Evolutionary conservation across 2,113 vertebrate species (phyloP), one percentile per base, ranked within the genome.

Genomic region (Xenopus borealis): DNA sequence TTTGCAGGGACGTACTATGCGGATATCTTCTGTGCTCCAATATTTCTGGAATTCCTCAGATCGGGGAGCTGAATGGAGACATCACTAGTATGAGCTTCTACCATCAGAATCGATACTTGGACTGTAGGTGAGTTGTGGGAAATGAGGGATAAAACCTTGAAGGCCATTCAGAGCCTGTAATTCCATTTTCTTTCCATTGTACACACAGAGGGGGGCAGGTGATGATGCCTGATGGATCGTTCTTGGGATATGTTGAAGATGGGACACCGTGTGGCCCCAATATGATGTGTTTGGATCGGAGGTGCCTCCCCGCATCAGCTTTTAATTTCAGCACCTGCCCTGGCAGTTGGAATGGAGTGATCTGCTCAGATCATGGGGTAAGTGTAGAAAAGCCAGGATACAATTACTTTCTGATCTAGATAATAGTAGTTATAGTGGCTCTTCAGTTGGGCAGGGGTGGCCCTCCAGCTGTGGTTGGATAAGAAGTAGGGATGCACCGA

Each of bases 311-410:
- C 4, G 89, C 93, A 78, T 86, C 89, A 0, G 88, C 93, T 68
- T 98, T 98, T 88, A 97, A 97, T 87, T 95, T 97, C 89, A 98
- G 95, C 88, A 90, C 83, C 80, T 98, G 96, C 72, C 85, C 95
- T 0, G 91, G 94, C 70, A 94, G 93, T 16, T 90, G 88, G 82
- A 90, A 85, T 0, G 92, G 86, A 61, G 88, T 83, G 64, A 90
- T 94, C 84, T 98, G 96, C 81, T 97, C 89, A 0, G 91, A 94
- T 71, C 96, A 96, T 0, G 96, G 96, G 92, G 96, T 97, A 87
- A 88, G 91, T 71, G 23, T 27, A 27, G 23, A 3, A 1, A 27
- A 27, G 23, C 23, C 23, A 27, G 23, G 23, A 27, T 27, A 27
- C 23, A 1, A 27, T 27, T 27, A 27, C 23, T 27, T 27, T 27